Conservation (phyloP, 2,888 invertebrate species). For the Peribatodes rhomboidaria region DNA sequence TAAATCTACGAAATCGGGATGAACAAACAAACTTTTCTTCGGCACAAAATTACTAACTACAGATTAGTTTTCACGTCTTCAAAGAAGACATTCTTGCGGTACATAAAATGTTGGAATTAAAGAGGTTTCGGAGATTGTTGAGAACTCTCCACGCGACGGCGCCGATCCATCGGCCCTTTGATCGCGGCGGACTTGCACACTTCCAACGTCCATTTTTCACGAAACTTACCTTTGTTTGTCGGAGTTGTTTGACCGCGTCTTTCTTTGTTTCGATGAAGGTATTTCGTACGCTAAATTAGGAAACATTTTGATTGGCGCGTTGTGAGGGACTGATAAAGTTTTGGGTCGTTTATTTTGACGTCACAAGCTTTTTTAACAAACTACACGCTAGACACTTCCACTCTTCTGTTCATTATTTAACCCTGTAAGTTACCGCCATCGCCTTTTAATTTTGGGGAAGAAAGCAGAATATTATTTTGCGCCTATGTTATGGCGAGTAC, state of each 20-base stretch:
- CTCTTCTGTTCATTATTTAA: conserved; percentile 27
- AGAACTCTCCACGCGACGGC: conserved; percentile 57
- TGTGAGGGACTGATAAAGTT: conserved; percentile 57
- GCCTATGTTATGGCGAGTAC: conserved; percentile 74
- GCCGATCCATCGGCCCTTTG: conserved; percentile 68
- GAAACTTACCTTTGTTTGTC: conserved; percentile 64
- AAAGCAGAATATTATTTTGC: conserved; percentile 69
- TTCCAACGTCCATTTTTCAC: conserved; percentile 68
- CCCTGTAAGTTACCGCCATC: conserved; percentile 12
- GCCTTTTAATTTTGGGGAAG: conserved; percentile 32
- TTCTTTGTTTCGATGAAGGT: conserved; percentile 62
- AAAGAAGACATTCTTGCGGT: conserved; percentile 79
- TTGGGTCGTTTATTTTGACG: conserved; percentile 52
- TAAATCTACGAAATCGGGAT: conserved; percentile 59
- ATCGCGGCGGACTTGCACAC: conserved; percentile 70
- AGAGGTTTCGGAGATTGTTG: conserved; percentile 58
- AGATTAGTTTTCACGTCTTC: conserved; percentile 79
- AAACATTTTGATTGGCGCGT: conserved; percentile 62
- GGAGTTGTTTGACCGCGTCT: conserved; percentile 66
- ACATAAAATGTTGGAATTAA: conserved; percentile 72
- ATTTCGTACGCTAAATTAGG: conserved; percentile 65
- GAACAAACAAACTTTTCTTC: conserved; percentile 66
- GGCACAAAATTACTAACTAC: conserved; percentile 68
- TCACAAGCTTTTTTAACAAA: conserved; percentile 60
- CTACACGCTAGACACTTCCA: conserved; percentile 44